Conservation (phyloP, 37 sponge, comb jelly and placozoan species). For the Cladorhizidae sp. region DNA sequence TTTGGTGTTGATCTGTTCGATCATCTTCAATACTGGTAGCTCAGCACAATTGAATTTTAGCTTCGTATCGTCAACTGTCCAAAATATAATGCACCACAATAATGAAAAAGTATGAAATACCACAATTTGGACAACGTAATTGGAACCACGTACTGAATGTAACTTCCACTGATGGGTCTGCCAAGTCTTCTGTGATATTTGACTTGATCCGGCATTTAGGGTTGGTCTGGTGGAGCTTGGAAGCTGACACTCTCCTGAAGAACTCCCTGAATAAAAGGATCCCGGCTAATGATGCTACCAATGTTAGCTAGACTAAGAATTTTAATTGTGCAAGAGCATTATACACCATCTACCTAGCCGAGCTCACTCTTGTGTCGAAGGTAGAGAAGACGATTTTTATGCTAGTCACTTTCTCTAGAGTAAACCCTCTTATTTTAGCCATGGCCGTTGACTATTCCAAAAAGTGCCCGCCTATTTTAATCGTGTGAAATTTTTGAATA, state of each 20-base stretch:
- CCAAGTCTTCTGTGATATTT: constrained; percentile 14
- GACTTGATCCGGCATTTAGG: constrained; percentile 57
- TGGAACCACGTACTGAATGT: constrained; percentile 43
- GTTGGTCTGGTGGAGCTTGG: constrained; percentile 53
- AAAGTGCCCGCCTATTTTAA: background rate
- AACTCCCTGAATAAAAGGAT: constrained; percentile 38
- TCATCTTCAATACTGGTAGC: constrained; percentile 44
- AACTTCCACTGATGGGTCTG: constrained; percentile 52
- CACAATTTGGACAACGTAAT: background rate
- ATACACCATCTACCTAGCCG: constrained; percentile 59
- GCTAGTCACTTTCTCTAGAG: constrained; percentile 56
- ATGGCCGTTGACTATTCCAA: constrained; percentile 15
- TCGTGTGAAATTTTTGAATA: constrained; percentile 1
- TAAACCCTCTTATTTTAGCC: constrained; percentile 75
- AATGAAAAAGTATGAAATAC: background rate
- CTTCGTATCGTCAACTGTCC: constrained; percentile 52
- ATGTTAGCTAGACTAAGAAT: background rate
- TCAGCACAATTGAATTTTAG: constrained; percentile 18
- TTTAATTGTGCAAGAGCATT: background rate
- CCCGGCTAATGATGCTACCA: too few species aligned
- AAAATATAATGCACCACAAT: too few species aligned
- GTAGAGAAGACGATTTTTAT: constrained; percentile 56
- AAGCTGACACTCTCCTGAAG: constrained; percentile 38
- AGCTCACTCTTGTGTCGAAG: constrained; percentile 50
- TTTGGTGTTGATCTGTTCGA: constrained; percentile 50